Percentiles rank a stretch among this genome's conserved stretches.
Evolutionary conservation across 2,797 vertebrate genomes (phyloP).

Genomic region (Hafferia zeledoni): DNA sequence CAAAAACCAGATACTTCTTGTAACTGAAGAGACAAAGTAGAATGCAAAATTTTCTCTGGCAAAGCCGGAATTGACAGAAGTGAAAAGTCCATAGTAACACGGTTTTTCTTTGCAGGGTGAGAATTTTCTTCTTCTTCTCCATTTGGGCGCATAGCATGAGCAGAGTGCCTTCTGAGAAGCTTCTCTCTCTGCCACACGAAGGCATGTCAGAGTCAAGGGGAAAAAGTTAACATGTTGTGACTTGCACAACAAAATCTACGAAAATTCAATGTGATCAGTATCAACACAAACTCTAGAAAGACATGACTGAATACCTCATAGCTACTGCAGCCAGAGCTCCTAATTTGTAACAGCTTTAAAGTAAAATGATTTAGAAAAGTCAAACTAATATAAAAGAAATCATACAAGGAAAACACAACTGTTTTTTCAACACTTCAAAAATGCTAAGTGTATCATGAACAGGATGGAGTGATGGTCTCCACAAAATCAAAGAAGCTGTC

Average conservation of each 20-base stretch:
- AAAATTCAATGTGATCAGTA: conserved; percentile 26
- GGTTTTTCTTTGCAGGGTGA: conserved; percentile 75
- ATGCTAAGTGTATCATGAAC: neutral
- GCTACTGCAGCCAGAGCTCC: neutral
- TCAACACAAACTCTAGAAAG: neutral
- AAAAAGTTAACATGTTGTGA: conserved; percentile 63
- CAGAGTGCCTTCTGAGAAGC: conserved; percentile 88
- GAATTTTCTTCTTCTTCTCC: conserved; percentile 75
- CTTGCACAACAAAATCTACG: neutral
- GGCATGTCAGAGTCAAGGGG: conserved; percentile 70
- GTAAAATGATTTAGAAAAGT: neutral
- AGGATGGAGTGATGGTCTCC: neutral
- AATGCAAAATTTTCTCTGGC: conserved; percentile 77
- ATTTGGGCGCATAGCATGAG: conserved; percentile 78
- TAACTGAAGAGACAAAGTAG: conserved; percentile 75
- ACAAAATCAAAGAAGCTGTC: neutral
- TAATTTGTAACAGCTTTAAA: conserved; percentile 5
- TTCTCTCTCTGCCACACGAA: conserved; percentile 82
- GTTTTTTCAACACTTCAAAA: neutral
- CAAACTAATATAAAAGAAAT: neutral
- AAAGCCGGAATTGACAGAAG: conserved; percentile 82
- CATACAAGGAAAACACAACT: neutral
- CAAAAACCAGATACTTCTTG: conserved; percentile 71
- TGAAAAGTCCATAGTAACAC: conserved; percentile 93
- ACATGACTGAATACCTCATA: neutral